These are phyloP conservation scores for Austrolebias charrua DNA, from an alignment of 2,797 vertebrate genomes.

Conservation along the genomic window DNA sequence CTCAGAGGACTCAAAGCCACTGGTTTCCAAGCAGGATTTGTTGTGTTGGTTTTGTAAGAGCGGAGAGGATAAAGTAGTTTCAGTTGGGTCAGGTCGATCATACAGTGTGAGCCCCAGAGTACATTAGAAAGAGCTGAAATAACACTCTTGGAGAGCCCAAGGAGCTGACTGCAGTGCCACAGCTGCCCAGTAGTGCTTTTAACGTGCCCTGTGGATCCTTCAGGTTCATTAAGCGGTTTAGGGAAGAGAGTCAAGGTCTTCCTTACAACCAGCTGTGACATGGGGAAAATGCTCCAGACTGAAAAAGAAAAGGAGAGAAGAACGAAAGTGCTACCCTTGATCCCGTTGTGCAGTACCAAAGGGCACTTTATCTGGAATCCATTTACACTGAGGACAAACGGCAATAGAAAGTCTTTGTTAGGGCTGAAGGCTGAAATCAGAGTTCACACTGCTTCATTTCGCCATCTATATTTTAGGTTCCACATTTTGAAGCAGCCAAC, in stretches of 20 bases:
- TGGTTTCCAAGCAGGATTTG: constrained; percentile 35
- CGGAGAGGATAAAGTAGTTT: constrained; percentile 58
- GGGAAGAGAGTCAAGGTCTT: constrained; percentile 45
- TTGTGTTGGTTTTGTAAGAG: constrained; percentile 51
- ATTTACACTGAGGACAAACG: constrained; percentile 16
- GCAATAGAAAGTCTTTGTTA: not conserved
- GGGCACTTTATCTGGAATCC: constrained; percentile 27
- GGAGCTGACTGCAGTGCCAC: constrained; percentile 50
- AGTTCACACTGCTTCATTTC: no score
- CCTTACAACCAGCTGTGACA: constrained; percentile 33
- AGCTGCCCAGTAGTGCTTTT: constrained; percentile 68
- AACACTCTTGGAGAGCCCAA: constrained; percentile 48
- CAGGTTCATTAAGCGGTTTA: constrained; percentile 58
- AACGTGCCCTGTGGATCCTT: constrained; percentile 57
- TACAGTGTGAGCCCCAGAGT: constrained; percentile 60
- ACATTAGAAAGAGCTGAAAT: constrained; percentile 66
- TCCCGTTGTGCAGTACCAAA: constrained; percentile 26
- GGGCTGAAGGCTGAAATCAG: no score
- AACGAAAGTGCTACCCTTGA: constrained; percentile 20
- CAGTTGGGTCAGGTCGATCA: constrained; percentile 56
- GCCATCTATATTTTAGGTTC: no score
- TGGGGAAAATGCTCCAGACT: constrained; percentile 8
- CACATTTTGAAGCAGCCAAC: no score
- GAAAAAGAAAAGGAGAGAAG: not conserved
- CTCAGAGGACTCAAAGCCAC: constrained; percentile 24